Base-by-base conservation (phyloP, 2,797 vertebrate species). In the Serranus cabrilla region DNA sequence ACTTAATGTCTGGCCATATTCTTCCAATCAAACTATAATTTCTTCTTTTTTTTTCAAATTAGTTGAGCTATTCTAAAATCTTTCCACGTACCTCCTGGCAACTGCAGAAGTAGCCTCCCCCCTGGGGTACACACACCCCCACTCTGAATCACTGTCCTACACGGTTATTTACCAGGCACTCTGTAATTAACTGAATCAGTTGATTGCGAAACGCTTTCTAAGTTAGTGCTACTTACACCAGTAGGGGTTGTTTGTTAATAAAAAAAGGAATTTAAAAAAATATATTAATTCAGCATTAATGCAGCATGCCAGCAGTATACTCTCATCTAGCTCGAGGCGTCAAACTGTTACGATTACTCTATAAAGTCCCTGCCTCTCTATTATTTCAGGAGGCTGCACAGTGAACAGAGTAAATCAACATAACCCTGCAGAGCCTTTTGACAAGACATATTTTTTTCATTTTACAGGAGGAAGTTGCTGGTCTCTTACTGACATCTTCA, bases 381-480 rank as follows among this genome's bases (percentile, higher is more conserved):
- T 89, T 84, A 78, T 84, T 85, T 80, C 74, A 78, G 64, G 27
- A 61, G 75, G 75, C 83, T 81, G 74, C 60, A n/a, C 50, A 49
- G 70, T 71, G 76, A 77, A 25, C 59, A 42, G 67, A 71, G 80
- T 88, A 85, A 90, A 89, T 90, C 87, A 87, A 67, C 80, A 46
- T 47, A 75, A 83, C 76, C 66, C 85, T 12, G 76, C 78, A 69
- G 80, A 84, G 71, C 77, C 57, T 74, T 25, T 81, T 81, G 80
- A 90, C 87, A 88, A 86, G 75, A 78, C 65, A 2, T 63, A 39
- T 85, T 82, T 76, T 71, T 71, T 59, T 75, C 72, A 73, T 87
- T 84, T 82, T 80, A 68, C 71, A 81, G 68, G 63, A 74, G 79
- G 85, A 91, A 78, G 87, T 80, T 74, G 81, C 56, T 56, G 74